Conservation (phyloP, 2,113 vertebrate species). For the Oostethus manadensis region DNA sequence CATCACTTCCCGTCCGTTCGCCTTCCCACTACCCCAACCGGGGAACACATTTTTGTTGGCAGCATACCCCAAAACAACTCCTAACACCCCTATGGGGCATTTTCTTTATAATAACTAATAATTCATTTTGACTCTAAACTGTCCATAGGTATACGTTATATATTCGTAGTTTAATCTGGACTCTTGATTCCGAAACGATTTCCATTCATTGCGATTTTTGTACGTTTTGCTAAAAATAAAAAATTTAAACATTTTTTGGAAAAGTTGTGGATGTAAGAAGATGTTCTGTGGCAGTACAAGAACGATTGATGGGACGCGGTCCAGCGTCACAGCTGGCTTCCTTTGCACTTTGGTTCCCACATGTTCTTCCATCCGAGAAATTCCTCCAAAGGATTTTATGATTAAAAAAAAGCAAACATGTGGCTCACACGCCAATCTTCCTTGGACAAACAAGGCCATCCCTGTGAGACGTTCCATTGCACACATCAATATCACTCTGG, state of each 20-base stretch:
- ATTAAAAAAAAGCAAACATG: background rate
- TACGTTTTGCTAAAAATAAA: conserved; percentile 5
- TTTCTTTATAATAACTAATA: too few relatives aligned
- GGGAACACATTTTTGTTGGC: too few relatives aligned
- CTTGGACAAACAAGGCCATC: conserved; percentile 9
- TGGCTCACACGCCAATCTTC: background rate
- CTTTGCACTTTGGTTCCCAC: conserved; percentile 23
- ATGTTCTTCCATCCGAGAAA: conserved; percentile 49
- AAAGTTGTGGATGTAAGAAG: background rate
- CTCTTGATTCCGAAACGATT: too few relatives aligned
- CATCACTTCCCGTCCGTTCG: too few relatives aligned
- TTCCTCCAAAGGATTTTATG: conserved; percentile 30
- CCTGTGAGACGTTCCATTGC: conserved; percentile 39
- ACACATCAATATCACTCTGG: conserved; percentile 44
- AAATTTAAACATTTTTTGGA: background rate
- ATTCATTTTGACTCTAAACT: too few relatives aligned
- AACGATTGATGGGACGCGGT: conserved; percentile 26
- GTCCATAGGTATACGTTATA: too few relatives aligned
- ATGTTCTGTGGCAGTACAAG: conserved; percentile 8
- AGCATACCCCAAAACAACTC: too few relatives aligned
- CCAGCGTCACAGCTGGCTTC: conserved; percentile 51
- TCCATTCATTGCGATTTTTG: background rate
- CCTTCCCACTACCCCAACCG: too few relatives aligned
- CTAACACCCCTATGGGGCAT: too few relatives aligned
- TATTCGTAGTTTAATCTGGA: too few relatives aligned